Evolutionary conservation across 1,140 invertebrate species (phyloP).

Genomic region (Mylabris phalerata): DNA sequence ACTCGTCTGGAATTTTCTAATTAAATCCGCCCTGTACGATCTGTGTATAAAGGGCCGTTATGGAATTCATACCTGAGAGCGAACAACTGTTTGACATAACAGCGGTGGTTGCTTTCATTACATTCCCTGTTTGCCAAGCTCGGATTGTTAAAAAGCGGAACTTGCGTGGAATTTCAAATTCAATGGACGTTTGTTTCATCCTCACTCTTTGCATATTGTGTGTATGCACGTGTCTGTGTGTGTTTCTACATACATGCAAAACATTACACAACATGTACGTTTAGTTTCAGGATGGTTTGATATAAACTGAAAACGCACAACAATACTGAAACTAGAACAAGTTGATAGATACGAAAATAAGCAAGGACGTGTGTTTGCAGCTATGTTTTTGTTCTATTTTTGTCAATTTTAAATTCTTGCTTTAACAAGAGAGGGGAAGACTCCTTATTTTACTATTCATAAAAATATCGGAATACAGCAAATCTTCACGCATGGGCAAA

Average conservation of each 20-base stretch:
- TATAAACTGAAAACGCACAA: too few relatives aligned
- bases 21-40: constrained; percentile 28
- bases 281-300: too few relatives aligned
- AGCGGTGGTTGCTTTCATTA: constrained; percentile 33
- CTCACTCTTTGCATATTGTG: too few relatives aligned
- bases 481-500: constrained; percentile 8
- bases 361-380: too few relatives aligned
- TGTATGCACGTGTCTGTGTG: too few relatives aligned
- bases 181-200: constrained; percentile 4
- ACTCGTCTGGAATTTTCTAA: constrained; percentile 33
- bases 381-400: too few relatives aligned
- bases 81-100: constrained; percentile 37
- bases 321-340: too few relatives aligned
- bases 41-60: constrained; percentile 32
- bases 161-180: constrained; percentile 27
- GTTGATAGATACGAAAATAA: too few relatives aligned
- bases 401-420: too few relatives aligned
- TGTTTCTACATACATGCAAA: too few relatives aligned
- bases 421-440: neutral
- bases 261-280: too few relatives aligned
- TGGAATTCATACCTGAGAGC: constrained; percentile 37
- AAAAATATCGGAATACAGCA: constrained; percentile 3
- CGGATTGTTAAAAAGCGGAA: constrained; percentile 33
- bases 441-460: constrained; percentile 9
- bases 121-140: constrained; percentile 32